phyloP scores from a whole-genome alignment of 2,113 vertebrate genomes.

The Mus spicilegus region DNA sequence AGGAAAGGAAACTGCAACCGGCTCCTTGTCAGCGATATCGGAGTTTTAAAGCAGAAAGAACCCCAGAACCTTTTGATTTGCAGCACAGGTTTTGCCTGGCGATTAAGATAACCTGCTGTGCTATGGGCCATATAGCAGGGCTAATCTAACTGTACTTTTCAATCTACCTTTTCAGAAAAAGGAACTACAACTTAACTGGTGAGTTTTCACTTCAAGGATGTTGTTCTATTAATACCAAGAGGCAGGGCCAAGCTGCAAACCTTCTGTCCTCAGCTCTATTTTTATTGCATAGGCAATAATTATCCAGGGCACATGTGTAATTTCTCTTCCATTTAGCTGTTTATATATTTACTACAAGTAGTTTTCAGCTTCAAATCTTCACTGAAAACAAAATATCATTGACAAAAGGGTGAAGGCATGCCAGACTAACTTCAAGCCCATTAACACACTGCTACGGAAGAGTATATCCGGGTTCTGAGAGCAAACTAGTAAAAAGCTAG shows the following conservation, averaged over 20 bases:
- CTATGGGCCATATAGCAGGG: background rate
- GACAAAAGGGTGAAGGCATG: background rate
- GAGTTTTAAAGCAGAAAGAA: slow-evolving; percentile 52
- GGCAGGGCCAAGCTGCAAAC: background rate
- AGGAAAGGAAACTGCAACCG: slow-evolving; percentile 48
- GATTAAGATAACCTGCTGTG: slow-evolving; percentile 14
- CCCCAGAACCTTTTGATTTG: slow-evolving; percentile 36
- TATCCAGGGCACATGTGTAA: background rate
- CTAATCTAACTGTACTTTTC: slow-evolving; percentile 45
- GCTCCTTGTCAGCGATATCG: slow-evolving; percentile 19
- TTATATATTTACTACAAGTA: slow-evolving; percentile 14
- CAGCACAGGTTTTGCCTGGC: background rate
- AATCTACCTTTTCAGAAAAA: slow-evolving; percentile 48
- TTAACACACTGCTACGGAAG: background rate
- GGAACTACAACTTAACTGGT: slow-evolving; percentile 24
- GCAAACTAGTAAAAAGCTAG: background rate
- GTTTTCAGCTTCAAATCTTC: slow-evolving; percentile 7
- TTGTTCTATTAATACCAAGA: background rate
- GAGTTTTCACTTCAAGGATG: slow-evolving; percentile 41
- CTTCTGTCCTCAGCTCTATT: background rate
- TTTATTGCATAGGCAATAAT: slow-evolving; percentile 20
- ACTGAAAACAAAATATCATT: slow-evolving; percentile 19
- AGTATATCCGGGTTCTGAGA: background rate
- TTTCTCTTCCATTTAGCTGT: background rate
- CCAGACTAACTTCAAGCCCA: background rate